Evolutionary conservation across 2,113 vertebrate species (phyloP), one percentile per base, ranked within the genome.

Genomic region (Barbus barbus): DNA sequence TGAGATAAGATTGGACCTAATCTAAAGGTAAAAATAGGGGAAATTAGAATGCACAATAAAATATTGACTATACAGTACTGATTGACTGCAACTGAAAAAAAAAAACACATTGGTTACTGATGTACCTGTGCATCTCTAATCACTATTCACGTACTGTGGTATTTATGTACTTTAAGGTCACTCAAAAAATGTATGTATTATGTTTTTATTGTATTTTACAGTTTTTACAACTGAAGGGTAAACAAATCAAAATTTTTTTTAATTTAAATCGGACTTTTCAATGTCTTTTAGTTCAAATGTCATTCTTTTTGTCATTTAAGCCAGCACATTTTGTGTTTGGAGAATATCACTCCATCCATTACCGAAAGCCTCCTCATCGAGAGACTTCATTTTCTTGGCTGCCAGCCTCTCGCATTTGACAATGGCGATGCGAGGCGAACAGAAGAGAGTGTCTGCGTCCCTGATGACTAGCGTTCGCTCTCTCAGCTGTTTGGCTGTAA

Each of bases 401-500:
- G 16, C 84, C 26, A 65, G 77, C 81, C 81, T 85, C 71, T 9
- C 38, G 72, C 63, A 72, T 86, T 84, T 86, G 87, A 88, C 87
- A 86, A 83, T 73, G 48, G 58, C 85, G 81, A 85, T 67, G 75
- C 74, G 58, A 87, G 44, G 61, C 60, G 46, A 87, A 83, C 83
- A 83, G 87, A 85, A 86, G 67, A 51, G 79, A 36, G 61, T 78
- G 86, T 83, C 81, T 65, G 77, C 1, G 72, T 88, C 84, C 84
- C 88, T 87, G 88, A 89, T 87, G 88, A 87, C 83, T 84, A 56
- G 90, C 81, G 33, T 91, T 90, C 87, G 90, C 92, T 81, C 84
- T 85, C 89, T 93, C 87, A 93, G 94, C 92, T 94, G 93, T 94
- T 87, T 93, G 93, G 89, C 95, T 96, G 96, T 96, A 96, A 97